Evolutionary conservation across 2,797 vertebrate genomes (phyloP), one percentile per base, ranked within the genome.

Genomic region (Myiothlypis coronata): DNA sequence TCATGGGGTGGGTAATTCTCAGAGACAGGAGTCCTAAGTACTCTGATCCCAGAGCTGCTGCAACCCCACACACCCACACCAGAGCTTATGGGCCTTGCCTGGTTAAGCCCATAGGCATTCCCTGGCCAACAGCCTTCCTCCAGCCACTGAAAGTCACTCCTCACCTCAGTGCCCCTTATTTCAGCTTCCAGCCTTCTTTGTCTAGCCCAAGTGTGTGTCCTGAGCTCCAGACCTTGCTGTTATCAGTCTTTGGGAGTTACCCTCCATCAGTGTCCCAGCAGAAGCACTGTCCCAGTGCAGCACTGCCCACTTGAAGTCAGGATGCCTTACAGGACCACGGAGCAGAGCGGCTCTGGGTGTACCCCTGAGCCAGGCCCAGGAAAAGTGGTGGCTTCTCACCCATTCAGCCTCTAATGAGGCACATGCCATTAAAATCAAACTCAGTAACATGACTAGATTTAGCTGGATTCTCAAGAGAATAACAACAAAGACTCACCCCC

Each of bases 271-370:
- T 5, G 12, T 12, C 71, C 30, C 24, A 21, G 55, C 41, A 83
- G 50, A 30, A 71, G 41, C 23, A 2, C 32, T 16, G 4, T 13
- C 84, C 63, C n/a, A 41, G 17, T 2, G 12, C 23, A 61, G 14
- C 3, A 0, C 0, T 64, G 43, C 55, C 43, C n/a, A 4, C 59
- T 17, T 6, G 5, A 47, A n/a, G 32, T 22, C 46, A 68, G 46
- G 27, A 16, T 28, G 12, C 23, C 21, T 30, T 15, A 27, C 1
- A 9, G 35, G 22, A 65, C 19, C 43, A 83, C 19, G n/a, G 53
- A 39, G 78, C 34, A 79, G 34, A 19, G 56, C 8, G 37, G 44
- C 21, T 78, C 61, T 87, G 61, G 44, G 34, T 1, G 0, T 4
- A 28, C 2, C 37, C 49, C 56, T 52, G 43, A 64, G 28, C 34